Percentiles rank a stretch among this genome's conserved stretches.
Evolutionary conservation across 30 jellyfish, hydroid and myxozoan genomes (phyloP).

Genomic region (Aurelia coerulea): DNA sequence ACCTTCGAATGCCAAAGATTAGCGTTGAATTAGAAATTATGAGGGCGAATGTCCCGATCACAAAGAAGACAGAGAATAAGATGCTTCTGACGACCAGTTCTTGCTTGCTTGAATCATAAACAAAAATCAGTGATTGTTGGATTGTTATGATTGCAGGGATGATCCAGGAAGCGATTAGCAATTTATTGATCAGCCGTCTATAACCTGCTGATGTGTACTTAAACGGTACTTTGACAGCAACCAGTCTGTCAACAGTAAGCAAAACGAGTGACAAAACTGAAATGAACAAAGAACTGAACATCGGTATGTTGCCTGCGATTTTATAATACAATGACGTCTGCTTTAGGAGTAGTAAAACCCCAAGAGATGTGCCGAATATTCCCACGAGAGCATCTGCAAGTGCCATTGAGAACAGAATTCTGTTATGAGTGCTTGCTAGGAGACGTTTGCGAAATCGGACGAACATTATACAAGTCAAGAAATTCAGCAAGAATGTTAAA

Average conservation of each 20-base stretch:
- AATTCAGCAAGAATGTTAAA: constrained; percentile 34
- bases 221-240: constrained; percentile 66
- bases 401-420: constrained; percentile 66
- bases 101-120: constrained; percentile 17
- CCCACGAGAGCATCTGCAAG: constrained; percentile 71
- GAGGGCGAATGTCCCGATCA: constrained; percentile 26
- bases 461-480: constrained; percentile 32
- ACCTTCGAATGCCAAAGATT: constrained; percentile 18
- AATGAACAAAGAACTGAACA: constrained; percentile 60
- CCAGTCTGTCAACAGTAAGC: constrained; percentile 54
- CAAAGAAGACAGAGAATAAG: constrained; percentile 32
- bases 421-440: constrained; percentile 54
- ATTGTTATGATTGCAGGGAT: constrained; percentile 28
- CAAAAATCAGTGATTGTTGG: constrained; percentile 32
- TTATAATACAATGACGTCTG: constrained; percentile 25
- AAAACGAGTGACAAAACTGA: constrained; percentile 47
- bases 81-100: constrained; percentile 52
- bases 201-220: constrained; percentile 32
- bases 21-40: constrained; percentile 21
- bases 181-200: constrained; percentile 31
- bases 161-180: constrained; percentile 31
- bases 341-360: constrained; percentile 42
- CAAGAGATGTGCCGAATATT: constrained; percentile 35
- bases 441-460: constrained; percentile 39
- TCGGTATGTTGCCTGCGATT: constrained; percentile 65